Percentiles rank a stretch among this genome's conserved stretches.
phyloP scores from a whole-genome alignment of 2,888 invertebrate species.

The Belgica antarctica region DNA sequence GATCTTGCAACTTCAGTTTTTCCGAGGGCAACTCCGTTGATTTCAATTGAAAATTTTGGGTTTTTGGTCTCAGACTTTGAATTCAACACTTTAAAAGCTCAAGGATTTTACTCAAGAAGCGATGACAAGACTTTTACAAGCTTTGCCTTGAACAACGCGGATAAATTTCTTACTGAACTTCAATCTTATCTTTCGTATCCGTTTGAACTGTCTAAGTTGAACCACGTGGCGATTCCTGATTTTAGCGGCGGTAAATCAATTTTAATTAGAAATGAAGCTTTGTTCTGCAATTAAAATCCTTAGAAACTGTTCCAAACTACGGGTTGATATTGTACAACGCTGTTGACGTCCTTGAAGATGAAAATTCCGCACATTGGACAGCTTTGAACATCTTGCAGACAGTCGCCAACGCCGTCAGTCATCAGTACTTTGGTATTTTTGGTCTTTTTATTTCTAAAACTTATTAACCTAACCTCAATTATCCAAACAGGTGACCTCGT shows the following conservation, averaged over 20 bases:
- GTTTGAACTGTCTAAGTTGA: slow-evolving; percentile 21
- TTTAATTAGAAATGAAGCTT: not conserved
- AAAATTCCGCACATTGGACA: not conserved
- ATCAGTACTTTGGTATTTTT: slow-evolving; percentile 43
- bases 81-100: not conserved
- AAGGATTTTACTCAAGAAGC: not conserved
- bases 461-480: too few species aligned
- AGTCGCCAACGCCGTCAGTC: not conserved
- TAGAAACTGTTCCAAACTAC: slow-evolving; percentile 6
- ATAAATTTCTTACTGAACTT: not conserved
- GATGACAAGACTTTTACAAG: not conserved
- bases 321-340: slow-evolving; percentile 15
- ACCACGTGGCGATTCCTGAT: slow-evolving; percentile 15
- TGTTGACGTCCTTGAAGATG: not conserved
- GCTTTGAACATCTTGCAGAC: not conserved
- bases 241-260: not conserved
- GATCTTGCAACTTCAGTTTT: not conserved
- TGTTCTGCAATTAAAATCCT: not conserved
- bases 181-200: not conserved
- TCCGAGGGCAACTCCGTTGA: not conserved
- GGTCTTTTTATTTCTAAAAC: slow-evolving; percentile 34
- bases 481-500: not conserved
- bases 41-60: not conserved
- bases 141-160: slow-evolving; percentile 5
- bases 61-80: not conserved